phyloP scores from a whole-genome alignment of 2,797 vertebrate species.

The Tolypeutes matacus region DNA sequence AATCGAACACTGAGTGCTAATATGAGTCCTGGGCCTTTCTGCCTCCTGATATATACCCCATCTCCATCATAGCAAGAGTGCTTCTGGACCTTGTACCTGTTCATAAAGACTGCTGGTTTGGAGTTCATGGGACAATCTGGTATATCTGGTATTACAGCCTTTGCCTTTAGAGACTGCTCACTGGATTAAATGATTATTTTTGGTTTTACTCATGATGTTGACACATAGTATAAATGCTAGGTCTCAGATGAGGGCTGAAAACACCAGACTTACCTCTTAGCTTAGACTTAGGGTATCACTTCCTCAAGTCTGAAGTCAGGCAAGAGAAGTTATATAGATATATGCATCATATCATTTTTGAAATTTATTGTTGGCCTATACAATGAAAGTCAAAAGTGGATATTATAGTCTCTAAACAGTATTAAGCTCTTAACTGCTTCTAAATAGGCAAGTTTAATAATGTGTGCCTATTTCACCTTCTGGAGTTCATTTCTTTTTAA shows the following conservation, averaged over 20 bases:
- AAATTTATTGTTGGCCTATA: slow-evolving; percentile 76
- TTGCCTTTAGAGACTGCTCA: slow-evolving; percentile 78
- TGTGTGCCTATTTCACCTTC: slow-evolving; percentile 74
- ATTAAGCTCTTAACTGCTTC: slow-evolving; percentile 79
- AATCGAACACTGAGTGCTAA: slow-evolving; percentile 80
- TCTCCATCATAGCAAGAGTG: slow-evolving; percentile 74
- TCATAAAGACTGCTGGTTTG: slow-evolving; percentile 76
- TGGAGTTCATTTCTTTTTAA: slow-evolving; percentile 78
- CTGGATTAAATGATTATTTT: slow-evolving; percentile 64
- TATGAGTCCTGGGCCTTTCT: slow-evolving; percentile 78
- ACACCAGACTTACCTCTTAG: slow-evolving; percentile 71
- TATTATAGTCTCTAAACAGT: slow-evolving; percentile 78
- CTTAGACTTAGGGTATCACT: slow-evolving; percentile 66
- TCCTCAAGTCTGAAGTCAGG: slow-evolving; percentile 63
- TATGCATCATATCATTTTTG: slow-evolving; percentile 70
- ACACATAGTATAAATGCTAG: slow-evolving; percentile 27
- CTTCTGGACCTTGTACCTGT: slow-evolving; percentile 66
- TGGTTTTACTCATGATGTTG: slow-evolving; percentile 57
- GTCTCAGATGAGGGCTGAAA: slow-evolving; percentile 33
- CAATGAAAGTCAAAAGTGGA: slow-evolving; percentile 74
- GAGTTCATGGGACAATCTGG: slow-evolving; percentile 70
- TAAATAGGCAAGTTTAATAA: slow-evolving; percentile 81
- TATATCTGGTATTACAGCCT: slow-evolving; percentile 68
- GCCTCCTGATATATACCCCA: slow-evolving; percentile 72
- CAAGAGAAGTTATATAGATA: slow-evolving; percentile 75